These are phyloP conservation scores for Ptychoptera contaminata DNA, from an alignment of 2,888 invertebrate species.

Conservation along the genomic window DNA sequence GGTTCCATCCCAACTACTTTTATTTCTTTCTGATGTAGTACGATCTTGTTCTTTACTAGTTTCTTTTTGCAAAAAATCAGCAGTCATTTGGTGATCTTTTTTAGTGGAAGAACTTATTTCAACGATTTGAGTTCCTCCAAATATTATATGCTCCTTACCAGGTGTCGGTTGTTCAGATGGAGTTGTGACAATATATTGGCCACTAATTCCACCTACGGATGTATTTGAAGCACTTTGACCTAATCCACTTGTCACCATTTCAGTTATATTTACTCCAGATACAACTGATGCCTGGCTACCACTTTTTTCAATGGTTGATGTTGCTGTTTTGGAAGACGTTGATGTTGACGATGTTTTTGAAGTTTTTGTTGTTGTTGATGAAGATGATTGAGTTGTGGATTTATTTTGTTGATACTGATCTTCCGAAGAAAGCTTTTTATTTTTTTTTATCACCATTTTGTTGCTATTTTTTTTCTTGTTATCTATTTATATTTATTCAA, in stretches of 20 bases:
- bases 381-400: not conserved
- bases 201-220: not conserved
- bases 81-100: conserved; percentile 3
- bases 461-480: too few species aligned
- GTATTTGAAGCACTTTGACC: conserved; percentile 2
- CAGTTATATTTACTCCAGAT: conserved; percentile 6
- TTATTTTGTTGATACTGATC: too few species aligned
- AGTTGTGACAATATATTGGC: conserved; percentile 11
- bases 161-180: conserved; percentile 8
- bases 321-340: conserved; percentile 1
- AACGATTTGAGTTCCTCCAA: conserved; percentile 11
- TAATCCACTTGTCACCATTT: conserved; percentile 1
- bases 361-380: conserved; percentile 1
- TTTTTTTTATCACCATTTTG: too few species aligned
- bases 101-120: conserved; percentile 8
- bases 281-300: conserved; percentile 4
- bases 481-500: too few species aligned
- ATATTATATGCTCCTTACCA: conserved; percentile 8
- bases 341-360: conserved; percentile 6
- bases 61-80: conserved; percentile 1
- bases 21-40: conserved; percentile 18
- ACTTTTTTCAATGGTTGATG: conserved; percentile 1
- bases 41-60: conserved; percentile 17
- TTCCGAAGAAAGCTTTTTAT: too few species aligned
- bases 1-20: conserved; percentile 7